phyloP scores from a whole-genome alignment of 2,113 vertebrate genomes.

The Myotis yumanensis region DNA sequence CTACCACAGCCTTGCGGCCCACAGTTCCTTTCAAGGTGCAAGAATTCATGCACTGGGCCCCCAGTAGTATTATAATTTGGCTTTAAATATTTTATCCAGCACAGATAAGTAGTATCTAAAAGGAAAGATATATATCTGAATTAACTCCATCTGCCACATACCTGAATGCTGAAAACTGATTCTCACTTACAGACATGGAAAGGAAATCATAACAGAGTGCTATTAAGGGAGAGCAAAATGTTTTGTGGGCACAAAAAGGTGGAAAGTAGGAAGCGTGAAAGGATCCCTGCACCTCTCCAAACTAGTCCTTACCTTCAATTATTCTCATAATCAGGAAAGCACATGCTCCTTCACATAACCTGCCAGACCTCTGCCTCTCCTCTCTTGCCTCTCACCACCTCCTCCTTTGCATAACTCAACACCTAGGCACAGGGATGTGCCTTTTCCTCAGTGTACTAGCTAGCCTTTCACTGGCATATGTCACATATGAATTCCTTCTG shows the following conservation, averaged over 20 bases:
- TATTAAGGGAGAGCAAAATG: background rate
- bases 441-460: background rate
- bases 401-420: background rate
- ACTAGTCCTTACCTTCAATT: accelerated
- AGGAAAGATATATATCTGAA: background rate
- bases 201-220: background rate
- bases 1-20: too few relatives aligned
- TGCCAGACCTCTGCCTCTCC: background rate
- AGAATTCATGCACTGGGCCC: background rate
- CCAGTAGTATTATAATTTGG: background rate
- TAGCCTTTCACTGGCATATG: background rate
- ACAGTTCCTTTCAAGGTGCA: too few relatives aligned
- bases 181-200: background rate
- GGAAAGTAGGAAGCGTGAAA: background rate
- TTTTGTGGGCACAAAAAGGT: background rate
- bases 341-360: background rate
- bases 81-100: slow-evolving; percentile 41
- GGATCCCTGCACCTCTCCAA: background rate
- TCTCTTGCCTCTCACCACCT: background rate
- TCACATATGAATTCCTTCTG: background rate
- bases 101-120: background rate
- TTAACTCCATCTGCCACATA: background rate
- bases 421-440: background rate
- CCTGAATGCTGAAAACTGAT: background rate
- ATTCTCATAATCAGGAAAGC: background rate